Conservation (phyloP, 2,797 vertebrate species). For the Ambastaia sidthimunki region DNA sequence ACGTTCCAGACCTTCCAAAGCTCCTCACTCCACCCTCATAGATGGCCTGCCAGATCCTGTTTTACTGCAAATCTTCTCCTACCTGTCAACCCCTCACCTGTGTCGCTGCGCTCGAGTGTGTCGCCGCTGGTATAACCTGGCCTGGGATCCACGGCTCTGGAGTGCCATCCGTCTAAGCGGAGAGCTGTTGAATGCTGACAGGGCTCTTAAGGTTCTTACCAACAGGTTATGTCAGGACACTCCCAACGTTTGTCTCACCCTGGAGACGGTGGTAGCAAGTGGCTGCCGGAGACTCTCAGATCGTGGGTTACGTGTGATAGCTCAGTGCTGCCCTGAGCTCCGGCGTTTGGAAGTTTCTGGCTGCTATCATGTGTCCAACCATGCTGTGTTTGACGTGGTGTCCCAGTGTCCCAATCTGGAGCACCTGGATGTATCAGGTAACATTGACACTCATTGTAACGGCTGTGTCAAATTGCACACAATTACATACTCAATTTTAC, state of each 20-base stretch:
- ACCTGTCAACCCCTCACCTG: conserved; percentile 94
- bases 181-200: conserved; percentile 91
- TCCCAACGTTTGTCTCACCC: conserved; percentile 95
- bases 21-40: conserved; percentile 81
- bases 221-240: conserved; percentile 97
- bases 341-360: conserved; percentile 90
- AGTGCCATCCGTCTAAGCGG: conserved; percentile 87
- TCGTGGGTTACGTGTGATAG: conserved; percentile 91
- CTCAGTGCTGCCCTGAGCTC: conserved; percentile 94
- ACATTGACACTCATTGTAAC: conserved; percentile 27
- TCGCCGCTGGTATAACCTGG: conserved; percentile 96
- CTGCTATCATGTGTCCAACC: conserved; percentile 96
- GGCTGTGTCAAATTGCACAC: too few relatives aligned
- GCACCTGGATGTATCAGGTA: conserved; percentile 97
- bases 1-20: conserved; percentile 80
- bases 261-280: conserved; percentile 90
- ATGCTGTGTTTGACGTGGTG: conserved; percentile 94
- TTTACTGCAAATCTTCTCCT: conserved; percentile 90
- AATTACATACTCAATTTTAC: too few relatives aligned
- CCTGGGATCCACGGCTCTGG: conserved; percentile 97
- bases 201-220: conserved; percentile 92
- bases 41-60: conserved; percentile 90
- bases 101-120: conserved; percentile 93
- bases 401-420: conserved; percentile 95
- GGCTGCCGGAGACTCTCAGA: conserved; percentile 96